Base-by-base conservation (phyloP, 2,888 invertebrate genomes). In the Bimastos eiseni region DNA sequence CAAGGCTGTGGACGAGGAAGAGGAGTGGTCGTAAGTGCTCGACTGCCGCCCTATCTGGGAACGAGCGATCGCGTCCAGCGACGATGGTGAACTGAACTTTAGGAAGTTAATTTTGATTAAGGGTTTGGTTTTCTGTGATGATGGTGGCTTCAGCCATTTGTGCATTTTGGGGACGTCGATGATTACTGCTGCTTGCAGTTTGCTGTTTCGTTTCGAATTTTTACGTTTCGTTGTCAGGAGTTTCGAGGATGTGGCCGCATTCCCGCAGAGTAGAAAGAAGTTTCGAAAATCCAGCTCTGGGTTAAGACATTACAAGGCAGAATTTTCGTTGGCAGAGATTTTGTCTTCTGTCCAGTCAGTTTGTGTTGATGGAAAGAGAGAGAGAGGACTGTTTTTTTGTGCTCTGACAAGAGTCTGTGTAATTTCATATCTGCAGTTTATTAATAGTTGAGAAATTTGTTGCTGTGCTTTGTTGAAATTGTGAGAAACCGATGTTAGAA, bases 31-130 rank as follows among this genome's bases (percentile, higher is more conserved):
- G 13, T 70, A 70, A 70, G 70, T 8, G 5, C 55, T 11, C 13
- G 55, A 55, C 55, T 30, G 13, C n/a, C 6, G 17, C n/a, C 70
- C 13, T 70, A 11, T n/a, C n/a, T n/a, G 70, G n/a, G 70, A 70
- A n/a, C 1, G 13, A 70, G 8, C 30, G 13, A 6, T n/a, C n/a
- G 30, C 70, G n/a, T 70, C 70, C n/a, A n/a, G 30, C 30, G 8
- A 8, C 70, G n/a, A n/a, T n/a, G 11, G n/a, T n/a, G 70, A 70
- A n/a, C 70, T 1, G 70, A 70, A 70, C 70, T 5, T 8, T 70
- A 70, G n/a, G 70, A 70, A 70, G 70, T 70, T 70, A n/a, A 70
- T 70, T 70, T 70, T 70, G 70, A 70, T 70, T 70, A 70, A 70
- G 70, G 8, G 30, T 30, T 70, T 70, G 8, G 70, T 30, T 70